Conservation (phyloP, 2,888 invertebrate genomes). For the Pollenia labialis region DNA sequence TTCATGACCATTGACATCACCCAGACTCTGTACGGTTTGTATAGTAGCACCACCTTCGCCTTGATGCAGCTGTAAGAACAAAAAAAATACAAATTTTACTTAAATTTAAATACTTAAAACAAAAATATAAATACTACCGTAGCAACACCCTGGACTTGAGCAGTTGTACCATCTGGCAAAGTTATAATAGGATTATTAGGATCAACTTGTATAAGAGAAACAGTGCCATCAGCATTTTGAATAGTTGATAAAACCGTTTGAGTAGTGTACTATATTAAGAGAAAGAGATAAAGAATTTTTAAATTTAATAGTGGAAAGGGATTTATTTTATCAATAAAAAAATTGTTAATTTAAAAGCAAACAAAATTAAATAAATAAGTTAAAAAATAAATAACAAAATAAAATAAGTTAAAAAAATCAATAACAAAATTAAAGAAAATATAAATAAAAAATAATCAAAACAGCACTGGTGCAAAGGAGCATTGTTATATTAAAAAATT, state of each 20-base stretch:
- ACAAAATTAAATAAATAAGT: slow-evolving; percentile 57
- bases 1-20: slow-evolving; percentile 89
- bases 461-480: neutral
- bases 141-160: slow-evolving; percentile 91
- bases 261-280: slow-evolving; percentile 88
- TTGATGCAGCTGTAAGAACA: slow-evolving; percentile 86
- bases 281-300: slow-evolving; percentile 33
- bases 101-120: neutral
- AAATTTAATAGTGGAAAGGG: slow-evolving; percentile 13
- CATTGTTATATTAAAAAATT: slow-evolving; percentile 5
- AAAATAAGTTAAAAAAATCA: too few species aligned
- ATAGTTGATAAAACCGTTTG: slow-evolving; percentile 97
- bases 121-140: slow-evolving; percentile 78
- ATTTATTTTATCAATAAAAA: slow-evolving; percentile 7
- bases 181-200: slow-evolving; percentile 97
- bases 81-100: neutral
- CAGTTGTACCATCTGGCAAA: slow-evolving; percentile 97
- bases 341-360: slow-evolving; percentile 54
- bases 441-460: slow-evolving; percentile 40
- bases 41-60: slow-evolving; percentile 87
- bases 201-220: slow-evolving; percentile 97
- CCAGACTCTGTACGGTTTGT: slow-evolving; percentile 89
- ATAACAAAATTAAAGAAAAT: slow-evolving; percentile 13
- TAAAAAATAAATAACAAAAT: slow-evolving; percentile 58
- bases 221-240: slow-evolving; percentile 97